A percentile compares a stretch with the other conserved stretches of the same genome.
Conservation (phyloP, 2,113 vertebrate genomes). For the Carettochelys insculpta region DNA sequence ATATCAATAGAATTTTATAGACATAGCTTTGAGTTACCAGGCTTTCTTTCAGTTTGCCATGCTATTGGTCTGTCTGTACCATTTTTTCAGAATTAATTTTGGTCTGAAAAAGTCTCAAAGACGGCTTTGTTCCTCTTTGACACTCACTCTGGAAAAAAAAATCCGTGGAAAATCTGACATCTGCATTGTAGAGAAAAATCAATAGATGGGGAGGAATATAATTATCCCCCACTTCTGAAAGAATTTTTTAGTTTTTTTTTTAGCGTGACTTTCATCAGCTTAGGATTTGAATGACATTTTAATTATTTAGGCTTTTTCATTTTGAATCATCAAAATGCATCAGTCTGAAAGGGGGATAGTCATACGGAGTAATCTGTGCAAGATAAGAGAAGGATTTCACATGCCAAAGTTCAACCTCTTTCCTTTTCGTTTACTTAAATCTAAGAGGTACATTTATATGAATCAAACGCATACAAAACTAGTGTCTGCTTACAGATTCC, state of each 20-base stretch:
- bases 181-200: slow-evolving; percentile 73
- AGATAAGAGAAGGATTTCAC: background rate
- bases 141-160: slow-evolving; percentile 66
- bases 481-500: background rate
- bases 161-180: slow-evolving; percentile 77
- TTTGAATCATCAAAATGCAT: slow-evolving; percentile 65
- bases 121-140: slow-evolving; percentile 79
- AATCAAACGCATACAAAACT: background rate
- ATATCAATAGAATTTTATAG: slow-evolving; percentile 55
- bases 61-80: slow-evolving; percentile 60
- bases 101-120: slow-evolving; percentile 79
- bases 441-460: fast-evolving
- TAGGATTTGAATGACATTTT: slow-evolving; percentile 77
- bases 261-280: slow-evolving; percentile 73
- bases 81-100: slow-evolving; percentile 74
- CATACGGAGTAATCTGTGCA: background rate
- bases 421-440: fast-evolving
- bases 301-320: slow-evolving; percentile 70
- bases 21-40: slow-evolving; percentile 53
- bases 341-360: slow-evolving; percentile 6
- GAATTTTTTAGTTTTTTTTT: slow-evolving; percentile 68
- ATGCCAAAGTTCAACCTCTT: background rate
- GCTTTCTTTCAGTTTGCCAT: slow-evolving; percentile 53
- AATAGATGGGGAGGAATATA: slow-evolving; percentile 76
- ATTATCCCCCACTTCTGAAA: slow-evolving; percentile 75